Evolutionary conservation across 2,888 invertebrate species (phyloP).

Genomic region (Drosophila villosipedis): DNA sequence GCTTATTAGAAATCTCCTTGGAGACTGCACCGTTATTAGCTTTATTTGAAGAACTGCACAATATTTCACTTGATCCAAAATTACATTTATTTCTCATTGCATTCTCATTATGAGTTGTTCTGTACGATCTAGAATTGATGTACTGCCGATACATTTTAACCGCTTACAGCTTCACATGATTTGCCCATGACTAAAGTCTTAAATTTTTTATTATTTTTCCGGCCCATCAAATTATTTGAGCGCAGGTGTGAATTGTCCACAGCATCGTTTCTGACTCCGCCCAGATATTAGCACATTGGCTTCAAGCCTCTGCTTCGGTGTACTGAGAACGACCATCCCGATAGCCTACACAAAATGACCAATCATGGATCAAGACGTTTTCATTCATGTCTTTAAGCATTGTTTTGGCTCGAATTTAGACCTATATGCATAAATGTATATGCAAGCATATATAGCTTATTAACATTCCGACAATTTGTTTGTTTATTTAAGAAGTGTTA

Average conservation of each 20-base stretch:
- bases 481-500: constrained; percentile 42
- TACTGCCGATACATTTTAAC: constrained; percentile 33
- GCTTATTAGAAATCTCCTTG: constrained; percentile 9
- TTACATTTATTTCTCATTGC: not conserved
- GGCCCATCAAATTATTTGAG: constrained; percentile 11
- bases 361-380: constrained; percentile 28
- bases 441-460: not conserved
- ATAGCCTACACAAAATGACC: constrained; percentile 23
- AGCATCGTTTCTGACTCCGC: constrained; percentile 65
- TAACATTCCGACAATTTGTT: constrained; percentile 23
- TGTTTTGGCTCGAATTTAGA: constrained; percentile 1
- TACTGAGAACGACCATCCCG: constrained; percentile 37
- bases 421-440: constrained; percentile 1
- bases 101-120: not conserved
- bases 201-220: constrained; percentile 12
- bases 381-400: constrained; percentile 24
- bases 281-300: constrained; percentile 58
- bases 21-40: not conserved
- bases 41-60: constrained; percentile 7
- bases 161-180: constrained; percentile 26
- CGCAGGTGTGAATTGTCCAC: constrained; percentile 23
- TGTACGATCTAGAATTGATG: constrained; percentile 3
- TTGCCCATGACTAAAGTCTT: constrained; percentile 25
- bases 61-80: constrained; percentile 23
- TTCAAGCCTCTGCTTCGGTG: not conserved